Base-by-base conservation (phyloP, 2,888 invertebrate species). In the Candidula unifasciata region DNA sequence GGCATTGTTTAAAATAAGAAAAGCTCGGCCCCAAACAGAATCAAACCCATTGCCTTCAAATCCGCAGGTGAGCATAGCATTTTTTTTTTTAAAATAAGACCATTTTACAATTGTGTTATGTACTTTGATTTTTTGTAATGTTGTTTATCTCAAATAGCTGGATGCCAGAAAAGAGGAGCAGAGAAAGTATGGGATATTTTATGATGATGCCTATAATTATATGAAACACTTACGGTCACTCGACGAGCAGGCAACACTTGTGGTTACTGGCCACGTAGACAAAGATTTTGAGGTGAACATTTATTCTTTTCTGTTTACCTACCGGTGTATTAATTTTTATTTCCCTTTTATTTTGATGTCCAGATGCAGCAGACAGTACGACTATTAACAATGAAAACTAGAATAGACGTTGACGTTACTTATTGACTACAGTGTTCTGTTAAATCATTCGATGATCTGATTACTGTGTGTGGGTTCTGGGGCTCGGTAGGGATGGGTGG, bases 161-260 rank as follows among this genome's bases (percentile, higher is more conserved):
- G 85, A 82, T 52, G 73, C 73, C n/a, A 84, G 87, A 64, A 86
- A 89, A 80, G 94, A 94, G 82, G 93, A 94, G 80, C 96, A 96
- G 91, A 94, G 95, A 27, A 97, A 98, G 93, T 98, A 95, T 95
- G 99, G 98, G 0, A 96, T 99, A 86, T 97, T 96, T 93, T 99
- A 96, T 93, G 98, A 98, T 90, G 98, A 99, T 94, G 97, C 98
- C 89, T 98, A 98, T 93, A 96, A 99, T 93, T 99, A 99, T 92
- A 94, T 99, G 88, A 97, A 99, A 93, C 98, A 99, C 95, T 95
- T 99, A 84, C 95, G 88, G 89, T 93, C 93, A 90, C 86, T 92
- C 6, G 89, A 92, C 81, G 89, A 90, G 79, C 78, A 88, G 10
- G 96, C 96, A 91, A 86, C 82, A 8, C 30, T 83, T 33, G 77